Conservation (phyloP, 2,113 vertebrate genomes). For the Eira barbara region DNA sequence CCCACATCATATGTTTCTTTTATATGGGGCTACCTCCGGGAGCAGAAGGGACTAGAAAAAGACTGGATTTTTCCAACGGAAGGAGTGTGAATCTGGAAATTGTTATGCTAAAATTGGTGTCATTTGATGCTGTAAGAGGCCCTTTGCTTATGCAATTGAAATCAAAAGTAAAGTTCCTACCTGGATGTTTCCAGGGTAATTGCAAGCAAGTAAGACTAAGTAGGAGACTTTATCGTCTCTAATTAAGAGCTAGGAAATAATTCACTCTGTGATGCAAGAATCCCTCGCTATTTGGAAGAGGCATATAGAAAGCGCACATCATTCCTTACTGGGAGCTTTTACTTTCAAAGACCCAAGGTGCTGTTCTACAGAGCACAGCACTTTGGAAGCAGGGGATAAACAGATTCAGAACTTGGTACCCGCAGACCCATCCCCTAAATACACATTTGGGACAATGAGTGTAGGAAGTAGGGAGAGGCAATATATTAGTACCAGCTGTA, state of each 20-base stretch:
- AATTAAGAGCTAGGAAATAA: slow-evolving; percentile 10
- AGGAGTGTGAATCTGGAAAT: neutral
- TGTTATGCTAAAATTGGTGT: neutral
- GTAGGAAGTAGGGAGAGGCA: neutral
- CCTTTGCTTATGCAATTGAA: slow-evolving; percentile 28
- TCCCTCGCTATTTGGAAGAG: neutral
- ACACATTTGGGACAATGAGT: neutral
- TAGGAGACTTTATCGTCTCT: neutral
- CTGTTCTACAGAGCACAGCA: neutral
- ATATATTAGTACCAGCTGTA: neutral
- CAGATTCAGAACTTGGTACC: neutral
- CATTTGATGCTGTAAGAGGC: slow-evolving; percentile 41
- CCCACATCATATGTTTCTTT: neutral
- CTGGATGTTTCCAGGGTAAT: slow-evolving; percentile 5
- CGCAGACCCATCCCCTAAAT: accelerated
- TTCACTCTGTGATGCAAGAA: neutral
- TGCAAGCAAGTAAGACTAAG: slow-evolving; percentile 24
- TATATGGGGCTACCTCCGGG: neutral
- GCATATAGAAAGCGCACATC: neutral
- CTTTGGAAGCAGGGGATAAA: accelerated
- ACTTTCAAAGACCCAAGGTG: neutral
- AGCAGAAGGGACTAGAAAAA: neutral
- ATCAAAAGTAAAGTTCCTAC: neutral
- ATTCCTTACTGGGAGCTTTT: neutral
- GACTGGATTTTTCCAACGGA: neutral